phyloP scores from a whole-genome alignment of 2,113 vertebrate species.

The Lophochroa leadbeateri region DNA sequence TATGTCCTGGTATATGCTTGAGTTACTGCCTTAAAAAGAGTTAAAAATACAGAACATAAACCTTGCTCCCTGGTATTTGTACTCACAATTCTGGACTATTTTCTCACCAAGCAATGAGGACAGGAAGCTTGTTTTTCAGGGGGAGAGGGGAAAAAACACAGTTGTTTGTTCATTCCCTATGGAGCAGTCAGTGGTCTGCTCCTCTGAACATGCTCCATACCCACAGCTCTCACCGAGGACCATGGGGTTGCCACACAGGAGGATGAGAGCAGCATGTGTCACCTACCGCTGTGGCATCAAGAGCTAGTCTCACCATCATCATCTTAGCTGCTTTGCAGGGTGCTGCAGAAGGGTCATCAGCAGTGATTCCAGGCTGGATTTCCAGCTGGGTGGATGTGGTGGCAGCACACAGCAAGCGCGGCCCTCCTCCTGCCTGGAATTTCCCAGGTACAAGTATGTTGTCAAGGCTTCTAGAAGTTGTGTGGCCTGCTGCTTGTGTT shows the following conservation, averaged over 20 bases:
- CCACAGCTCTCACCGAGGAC: background rate
- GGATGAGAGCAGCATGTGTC: background rate
- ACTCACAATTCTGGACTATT: background rate
- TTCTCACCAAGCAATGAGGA: background rate
- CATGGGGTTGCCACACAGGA: rapidly evolving
- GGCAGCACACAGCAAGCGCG: background rate
- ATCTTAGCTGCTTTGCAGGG: background rate
- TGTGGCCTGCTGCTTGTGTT: background rate
- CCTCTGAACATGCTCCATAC: background rate
- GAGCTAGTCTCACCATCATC: background rate
- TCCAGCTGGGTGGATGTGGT: background rate
- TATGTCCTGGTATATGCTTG: background rate
- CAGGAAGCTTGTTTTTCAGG: background rate
- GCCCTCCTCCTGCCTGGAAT: background rate
- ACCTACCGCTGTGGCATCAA: background rate
- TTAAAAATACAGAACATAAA: background rate
- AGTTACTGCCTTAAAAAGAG: background rate
- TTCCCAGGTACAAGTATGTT: background rate
- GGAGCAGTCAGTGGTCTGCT: background rate
- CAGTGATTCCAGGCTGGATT: background rate
- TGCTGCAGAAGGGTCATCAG: background rate
- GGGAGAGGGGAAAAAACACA: too few species aligned
- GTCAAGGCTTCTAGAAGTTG: background rate
- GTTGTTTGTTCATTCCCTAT: background rate
- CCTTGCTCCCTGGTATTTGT: background rate